Percentiles rank a stretch among this genome's conserved stretches.
These are phyloP conservation scores for Helicoverpa zea DNA, from an alignment of 1,140 invertebrate genomes.

Conservation along the genomic window DNA sequence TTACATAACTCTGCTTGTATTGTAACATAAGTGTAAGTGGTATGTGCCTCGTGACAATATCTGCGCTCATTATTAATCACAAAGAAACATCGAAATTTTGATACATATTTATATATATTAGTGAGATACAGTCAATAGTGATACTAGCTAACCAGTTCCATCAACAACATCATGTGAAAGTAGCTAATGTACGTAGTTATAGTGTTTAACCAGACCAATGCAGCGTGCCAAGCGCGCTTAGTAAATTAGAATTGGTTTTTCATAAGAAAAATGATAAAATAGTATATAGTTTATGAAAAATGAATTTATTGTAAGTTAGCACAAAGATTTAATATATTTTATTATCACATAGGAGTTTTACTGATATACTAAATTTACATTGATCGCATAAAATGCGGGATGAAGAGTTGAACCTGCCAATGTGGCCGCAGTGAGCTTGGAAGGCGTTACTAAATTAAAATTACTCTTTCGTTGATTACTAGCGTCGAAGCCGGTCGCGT, in stretches of 20 bases:
- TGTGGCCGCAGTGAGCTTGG: constrained; percentile 77
- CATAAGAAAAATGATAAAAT: constrained; percentile 72
- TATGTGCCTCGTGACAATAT: constrained; percentile 76
- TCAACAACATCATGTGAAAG: constrained; percentile 52
- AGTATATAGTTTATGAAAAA: constrained; percentile 84
- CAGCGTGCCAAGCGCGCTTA: constrained; percentile 78
- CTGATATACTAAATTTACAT: constrained; percentile 83
- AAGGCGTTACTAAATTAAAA: constrained; percentile 41
- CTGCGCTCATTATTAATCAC: constrained; percentile 64
- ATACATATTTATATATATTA: constrained; percentile 67
- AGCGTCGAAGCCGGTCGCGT: constrained; percentile 20
- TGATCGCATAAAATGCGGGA: constrained; percentile 77
- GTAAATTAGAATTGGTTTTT: constrained; percentile 75
- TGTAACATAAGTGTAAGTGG: constrained; percentile 36
- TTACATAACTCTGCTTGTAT: constrained; percentile 1
- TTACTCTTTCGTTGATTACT: constrained; percentile 33
- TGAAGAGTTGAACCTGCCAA: constrained; percentile 71
- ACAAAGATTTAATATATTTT: constrained; percentile 87
- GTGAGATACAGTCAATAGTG: constrained; percentile 64
- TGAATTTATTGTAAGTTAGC: constrained; percentile 86
- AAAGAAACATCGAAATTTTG: constrained; percentile 78
- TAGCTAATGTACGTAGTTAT: constrained; percentile 64
- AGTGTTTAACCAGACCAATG: constrained; percentile 77
- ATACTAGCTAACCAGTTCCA: constrained; percentile 66
- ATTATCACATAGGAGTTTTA: constrained; percentile 85